Evolutionary conservation across 2,113 vertebrate species (phyloP).

Genomic region (Phyllostomus discolor): DNA sequence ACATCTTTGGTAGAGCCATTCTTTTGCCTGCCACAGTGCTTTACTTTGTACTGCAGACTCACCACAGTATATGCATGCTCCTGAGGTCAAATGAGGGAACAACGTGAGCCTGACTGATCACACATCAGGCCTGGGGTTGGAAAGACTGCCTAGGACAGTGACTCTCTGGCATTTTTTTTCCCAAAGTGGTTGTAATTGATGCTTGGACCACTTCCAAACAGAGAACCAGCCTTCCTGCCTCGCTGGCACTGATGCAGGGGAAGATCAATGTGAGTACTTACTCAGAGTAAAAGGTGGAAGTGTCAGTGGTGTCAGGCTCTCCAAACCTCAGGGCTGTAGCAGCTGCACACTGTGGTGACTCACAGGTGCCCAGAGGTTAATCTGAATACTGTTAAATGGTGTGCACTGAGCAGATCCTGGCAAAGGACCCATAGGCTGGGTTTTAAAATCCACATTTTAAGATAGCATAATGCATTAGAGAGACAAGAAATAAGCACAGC

Average conservation of each 20-base stretch:
- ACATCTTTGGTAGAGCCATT: not conserved
- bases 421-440: not conserved
- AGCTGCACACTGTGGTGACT: not conserved
- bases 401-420: not conserved
- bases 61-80: not conserved
- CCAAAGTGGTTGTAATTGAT: conserved; percentile 29
- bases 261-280: not conserved
- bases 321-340: not conserved
- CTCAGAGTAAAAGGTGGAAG: not conserved
- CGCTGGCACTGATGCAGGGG: not conserved
- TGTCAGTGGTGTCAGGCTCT: not conserved
- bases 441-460: not conserved
- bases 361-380: not conserved
- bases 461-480: not conserved
- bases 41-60: not conserved
- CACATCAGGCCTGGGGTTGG: not conserved
- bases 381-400: not conserved
- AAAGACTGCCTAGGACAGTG: not conserved
- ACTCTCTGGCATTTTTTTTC: not conserved
- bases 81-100: not conserved
- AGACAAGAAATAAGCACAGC: not conserved
- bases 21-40: not conserved
- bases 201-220: not conserved
- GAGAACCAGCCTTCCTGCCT: not conserved
- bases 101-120: not conserved